These are phyloP conservation scores for Acomys russatus DNA, from an alignment of 2,797 vertebrate species.

Conservation along the genomic window DNA sequence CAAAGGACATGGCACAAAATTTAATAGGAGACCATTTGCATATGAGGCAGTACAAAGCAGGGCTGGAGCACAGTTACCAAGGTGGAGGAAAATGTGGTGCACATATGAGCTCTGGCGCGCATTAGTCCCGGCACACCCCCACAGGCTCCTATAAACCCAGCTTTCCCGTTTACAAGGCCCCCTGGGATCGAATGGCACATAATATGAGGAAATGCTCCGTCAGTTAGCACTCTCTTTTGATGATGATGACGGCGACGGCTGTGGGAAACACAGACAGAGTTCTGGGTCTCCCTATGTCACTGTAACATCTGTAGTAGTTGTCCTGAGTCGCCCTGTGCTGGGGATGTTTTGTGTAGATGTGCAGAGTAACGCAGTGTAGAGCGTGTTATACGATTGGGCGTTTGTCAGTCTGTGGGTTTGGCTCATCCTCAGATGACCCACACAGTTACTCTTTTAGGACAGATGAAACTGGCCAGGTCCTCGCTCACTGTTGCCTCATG, in stretches of 20 bases:
- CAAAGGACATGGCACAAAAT: neutral
- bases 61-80: fast-evolving
- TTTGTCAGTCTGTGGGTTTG: fast-evolving
- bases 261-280: neutral
- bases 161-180: neutral
- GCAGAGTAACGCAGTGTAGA: fast-evolving
- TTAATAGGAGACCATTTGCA: neutral
- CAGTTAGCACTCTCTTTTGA: fast-evolving
- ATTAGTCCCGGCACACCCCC: fast-evolving
- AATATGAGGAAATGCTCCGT: fast-evolving
- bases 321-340: fast-evolving
- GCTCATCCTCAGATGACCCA: neutral
- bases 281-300: neutral
- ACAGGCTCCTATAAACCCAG: neutral
- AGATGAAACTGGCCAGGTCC: fast-evolving
- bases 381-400: no score
- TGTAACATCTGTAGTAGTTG: fast-evolving
- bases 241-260: no score
- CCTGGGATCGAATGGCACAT: no score
- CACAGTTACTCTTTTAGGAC: neutral
- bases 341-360: fast-evolving
- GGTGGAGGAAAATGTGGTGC: neutral
- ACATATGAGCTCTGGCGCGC: neutral
- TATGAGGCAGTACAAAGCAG: neutral
- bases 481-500: neutral